Conservation (phyloP, 1,140 invertebrate species). For the Micrasema longulum region DNA sequence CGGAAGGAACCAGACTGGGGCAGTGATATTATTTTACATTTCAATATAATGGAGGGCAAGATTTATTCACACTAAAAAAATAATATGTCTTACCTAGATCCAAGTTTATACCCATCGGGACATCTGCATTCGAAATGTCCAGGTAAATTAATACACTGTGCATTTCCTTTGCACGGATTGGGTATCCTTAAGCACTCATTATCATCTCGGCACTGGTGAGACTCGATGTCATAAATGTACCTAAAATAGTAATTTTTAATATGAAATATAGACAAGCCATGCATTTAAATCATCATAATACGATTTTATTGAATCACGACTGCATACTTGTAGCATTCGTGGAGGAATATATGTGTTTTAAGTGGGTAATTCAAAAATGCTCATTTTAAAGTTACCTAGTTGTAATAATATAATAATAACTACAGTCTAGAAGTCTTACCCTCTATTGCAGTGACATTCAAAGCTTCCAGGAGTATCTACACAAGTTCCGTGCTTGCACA, state of each 20-base stretch:
- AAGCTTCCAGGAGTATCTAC: slow-evolving; percentile 89
- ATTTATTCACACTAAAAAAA: no score
- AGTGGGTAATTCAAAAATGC: no score
- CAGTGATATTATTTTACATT: no score
- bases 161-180: slow-evolving; percentile 82
- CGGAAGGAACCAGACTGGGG: no score
- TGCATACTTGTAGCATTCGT: no score
- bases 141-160: slow-evolving; percentile 80
- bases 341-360: no score
- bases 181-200: slow-evolving; percentile 72
- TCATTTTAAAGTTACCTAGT: no score
- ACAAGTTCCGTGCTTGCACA: slow-evolving; percentile 87
- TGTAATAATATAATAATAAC: neutral
- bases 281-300: no score
- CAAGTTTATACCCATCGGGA: slow-evolving; percentile 82
- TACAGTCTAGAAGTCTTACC: slow-evolving; percentile 45
- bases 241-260: slow-evolving; percentile 61
- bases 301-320: neutral
- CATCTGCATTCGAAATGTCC: slow-evolving; percentile 80
- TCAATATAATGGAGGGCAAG: no score
- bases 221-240: slow-evolving; percentile 80
- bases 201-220: slow-evolving; percentile 82
- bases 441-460: slow-evolving; percentile 84
- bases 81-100: slow-evolving; percentile 68
- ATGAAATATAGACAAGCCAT: neutral